Evolutionary conservation across 2,797 vertebrate species (phyloP).

Genomic region (Nothura maculosa): DNA sequence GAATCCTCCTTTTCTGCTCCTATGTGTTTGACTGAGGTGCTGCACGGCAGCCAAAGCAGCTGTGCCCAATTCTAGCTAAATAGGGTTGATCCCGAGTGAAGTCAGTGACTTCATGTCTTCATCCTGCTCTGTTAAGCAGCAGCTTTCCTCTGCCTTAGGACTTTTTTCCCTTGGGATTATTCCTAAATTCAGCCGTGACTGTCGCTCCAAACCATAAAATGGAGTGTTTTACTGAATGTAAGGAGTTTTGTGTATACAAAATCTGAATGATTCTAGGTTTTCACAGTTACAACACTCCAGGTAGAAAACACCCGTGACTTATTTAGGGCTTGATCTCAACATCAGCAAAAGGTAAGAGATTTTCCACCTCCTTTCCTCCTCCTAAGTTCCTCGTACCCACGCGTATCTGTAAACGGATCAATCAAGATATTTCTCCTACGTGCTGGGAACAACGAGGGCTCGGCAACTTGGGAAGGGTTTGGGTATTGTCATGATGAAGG

Average conservation of each 20-base stretch:
- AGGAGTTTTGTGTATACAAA: background rate
- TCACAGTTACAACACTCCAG: background rate
- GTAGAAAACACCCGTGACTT: background rate
- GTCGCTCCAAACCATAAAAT: background rate
- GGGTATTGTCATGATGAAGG: background rate
- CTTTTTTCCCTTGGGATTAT: background rate
- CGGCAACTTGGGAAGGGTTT: background rate
- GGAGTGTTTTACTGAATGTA: background rate
- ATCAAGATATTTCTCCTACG: conserved; percentile 11
- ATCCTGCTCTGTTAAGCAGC: background rate
- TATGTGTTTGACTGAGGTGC: rapidly evolving
- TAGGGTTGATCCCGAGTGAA: background rate
- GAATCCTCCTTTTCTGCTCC: background rate
- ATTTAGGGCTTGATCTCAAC: conserved; percentile 10
- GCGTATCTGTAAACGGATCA: background rate
- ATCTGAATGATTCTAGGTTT: background rate
- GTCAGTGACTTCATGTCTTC: background rate
- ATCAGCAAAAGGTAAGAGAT: conserved; percentile 1
- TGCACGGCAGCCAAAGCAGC: rapidly evolving
- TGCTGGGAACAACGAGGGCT: conserved; percentile 42
- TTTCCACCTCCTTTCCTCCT: background rate
- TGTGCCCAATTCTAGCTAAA: background rate
- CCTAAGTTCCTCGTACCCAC: conserved; percentile 32
- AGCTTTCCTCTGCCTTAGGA: background rate
- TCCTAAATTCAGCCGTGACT: background rate